Percentiles rank a stretch among this genome's conserved stretches.
Conservation (phyloP, 2,888 invertebrate species). For the Gastrophysa polygoni region DNA sequence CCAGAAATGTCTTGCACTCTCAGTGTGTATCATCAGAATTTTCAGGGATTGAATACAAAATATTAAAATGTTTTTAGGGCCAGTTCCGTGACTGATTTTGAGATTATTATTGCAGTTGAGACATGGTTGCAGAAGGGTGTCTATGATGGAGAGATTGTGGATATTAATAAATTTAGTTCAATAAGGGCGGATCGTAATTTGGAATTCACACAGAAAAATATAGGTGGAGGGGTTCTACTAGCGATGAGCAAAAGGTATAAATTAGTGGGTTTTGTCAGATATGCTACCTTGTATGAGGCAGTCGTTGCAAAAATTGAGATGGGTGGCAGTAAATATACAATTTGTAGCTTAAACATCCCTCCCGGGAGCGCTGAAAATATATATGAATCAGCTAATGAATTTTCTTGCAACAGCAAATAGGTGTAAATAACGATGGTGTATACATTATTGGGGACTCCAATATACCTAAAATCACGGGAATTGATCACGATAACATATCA, state of each 20-base stretch:
- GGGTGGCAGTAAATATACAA: not conserved
- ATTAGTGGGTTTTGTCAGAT: not conserved
- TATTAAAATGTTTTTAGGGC: not conserved
- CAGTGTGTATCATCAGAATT: conserved; percentile 1
- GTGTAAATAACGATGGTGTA: not conserved
- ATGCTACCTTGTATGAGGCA: not conserved
- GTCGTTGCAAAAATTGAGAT: not conserved
- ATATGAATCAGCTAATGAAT: not conserved
- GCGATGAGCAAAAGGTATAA: not conserved
- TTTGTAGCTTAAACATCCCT: too few relatives aligned
- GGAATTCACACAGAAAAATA: conserved; percentile 3
- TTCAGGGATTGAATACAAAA: not conserved
- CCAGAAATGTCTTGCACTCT: not conserved
- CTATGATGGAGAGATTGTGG: not conserved
- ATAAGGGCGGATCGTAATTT: not conserved
- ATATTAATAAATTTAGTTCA: not conserved
- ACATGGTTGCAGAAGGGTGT: not conserved
- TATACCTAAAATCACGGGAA: not conserved
- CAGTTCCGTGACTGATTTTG: not conserved
- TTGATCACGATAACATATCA: not conserved
- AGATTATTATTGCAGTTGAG: not conserved
- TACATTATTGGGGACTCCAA: not conserved
- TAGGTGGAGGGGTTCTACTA: conserved; percentile 1
- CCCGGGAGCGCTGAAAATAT: not conserved
- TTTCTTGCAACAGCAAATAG: not conserved